Percentiles rank a stretch among this genome's conserved stretches.
Evolutionary conservation across 2,888 invertebrate genomes (phyloP).

Genomic region (Hirtodrosophila duncani): DNA sequence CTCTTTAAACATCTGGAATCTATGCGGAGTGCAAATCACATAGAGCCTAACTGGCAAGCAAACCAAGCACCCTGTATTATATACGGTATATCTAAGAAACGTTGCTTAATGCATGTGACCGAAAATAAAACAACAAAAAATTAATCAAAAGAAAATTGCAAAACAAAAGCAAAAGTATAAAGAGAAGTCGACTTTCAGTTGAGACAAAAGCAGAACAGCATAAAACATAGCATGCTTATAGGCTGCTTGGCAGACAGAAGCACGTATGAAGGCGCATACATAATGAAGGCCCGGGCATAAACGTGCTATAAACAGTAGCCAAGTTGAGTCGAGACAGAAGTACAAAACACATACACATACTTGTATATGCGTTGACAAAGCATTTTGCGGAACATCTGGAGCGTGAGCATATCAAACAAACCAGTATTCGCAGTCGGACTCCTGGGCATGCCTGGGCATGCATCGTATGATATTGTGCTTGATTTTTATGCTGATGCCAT

Average conservation of each 20-base stretch:
- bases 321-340: slow-evolving; percentile 22
- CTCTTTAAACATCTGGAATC: too few species aligned
- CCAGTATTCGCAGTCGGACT: slow-evolving; percentile 16
- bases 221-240: slow-evolving; percentile 33
- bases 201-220: slow-evolving; percentile 10
- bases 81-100: slow-evolving; percentile 4
- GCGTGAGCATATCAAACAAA: slow-evolving; percentile 50
- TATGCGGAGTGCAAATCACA: too few species aligned
- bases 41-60: background rate
- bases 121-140: slow-evolving; percentile 42
- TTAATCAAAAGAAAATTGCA: slow-evolving; percentile 58
- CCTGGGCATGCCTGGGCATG: slow-evolving; percentile 2
- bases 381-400: slow-evolving; percentile 55
- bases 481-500: slow-evolving; percentile 9
- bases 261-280: slow-evolving; percentile 25
- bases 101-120: slow-evolving; percentile 36
- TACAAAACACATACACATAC: background rate
- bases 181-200: slow-evolving; percentile 11
- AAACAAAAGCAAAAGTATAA: slow-evolving; percentile 42
- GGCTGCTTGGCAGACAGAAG: slow-evolving; percentile 25
- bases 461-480: slow-evolving; percentile 10
- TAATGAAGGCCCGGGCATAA: slow-evolving; percentile 32
- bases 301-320: slow-evolving; percentile 44
- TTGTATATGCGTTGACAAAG: slow-evolving; percentile 51
- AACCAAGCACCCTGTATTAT: slow-evolving; percentile 31